Evolutionary conservation across 2,113 vertebrate genomes (phyloP).

Genomic region (Nothocercus nigrocapillus): DNA sequence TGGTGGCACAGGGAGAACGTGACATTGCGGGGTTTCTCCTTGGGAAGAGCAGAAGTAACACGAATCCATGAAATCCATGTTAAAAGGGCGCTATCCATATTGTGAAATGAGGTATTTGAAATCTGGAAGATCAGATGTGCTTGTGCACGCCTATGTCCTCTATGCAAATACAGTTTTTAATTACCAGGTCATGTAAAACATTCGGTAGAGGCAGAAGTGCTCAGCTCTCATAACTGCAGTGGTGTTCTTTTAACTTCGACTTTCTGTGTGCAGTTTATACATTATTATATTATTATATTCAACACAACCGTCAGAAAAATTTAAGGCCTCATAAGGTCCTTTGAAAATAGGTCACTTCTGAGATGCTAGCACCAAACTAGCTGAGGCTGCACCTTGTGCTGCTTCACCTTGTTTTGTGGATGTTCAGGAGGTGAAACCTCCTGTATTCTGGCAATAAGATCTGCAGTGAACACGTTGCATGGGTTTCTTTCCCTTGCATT

Average conservation of each 20-base stretch:
- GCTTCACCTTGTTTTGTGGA: not conserved
- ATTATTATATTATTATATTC: no score
- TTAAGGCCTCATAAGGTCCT: not conserved
- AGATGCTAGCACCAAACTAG: not conserved
- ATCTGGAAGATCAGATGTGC: not conserved
- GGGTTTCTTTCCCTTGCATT: not conserved
- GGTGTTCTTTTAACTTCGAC: rapidly evolving
- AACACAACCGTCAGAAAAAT: not conserved
- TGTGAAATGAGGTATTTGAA: not conserved
- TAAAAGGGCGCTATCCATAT: not conserved
- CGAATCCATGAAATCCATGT: not conserved
- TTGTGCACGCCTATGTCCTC: not conserved
- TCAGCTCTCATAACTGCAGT: not conserved
- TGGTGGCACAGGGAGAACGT: not conserved
- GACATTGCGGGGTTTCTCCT: not conserved
- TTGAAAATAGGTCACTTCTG: not conserved
- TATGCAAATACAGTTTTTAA: not conserved
- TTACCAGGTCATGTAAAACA: not conserved
- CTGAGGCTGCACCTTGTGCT: not conserved
- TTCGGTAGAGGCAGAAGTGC: rapidly evolving
- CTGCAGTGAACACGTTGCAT: rapidly evolving
- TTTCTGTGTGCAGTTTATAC: rapidly evolving
- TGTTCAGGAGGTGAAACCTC: not conserved
- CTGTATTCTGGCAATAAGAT: not conserved
- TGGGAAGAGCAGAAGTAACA: not conserved